A percentile compares a stretch with the other conserved stretches of the same genome.
phyloP scores from a whole-genome alignment of 2,888 invertebrate genomes.

The Tenthredo scrophulariae region DNA sequence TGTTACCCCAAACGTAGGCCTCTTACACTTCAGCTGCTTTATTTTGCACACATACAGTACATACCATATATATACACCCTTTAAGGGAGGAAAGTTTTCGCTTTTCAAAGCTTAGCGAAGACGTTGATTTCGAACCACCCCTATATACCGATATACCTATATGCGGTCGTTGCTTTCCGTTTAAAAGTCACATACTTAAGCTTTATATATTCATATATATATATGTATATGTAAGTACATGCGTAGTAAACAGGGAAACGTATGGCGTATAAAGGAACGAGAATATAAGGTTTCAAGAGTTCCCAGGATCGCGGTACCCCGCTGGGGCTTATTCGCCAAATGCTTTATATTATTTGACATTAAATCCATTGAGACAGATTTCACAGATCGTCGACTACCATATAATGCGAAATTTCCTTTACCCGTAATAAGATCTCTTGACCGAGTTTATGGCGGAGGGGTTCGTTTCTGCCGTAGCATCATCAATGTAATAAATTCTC shows the following conservation, averaged over 20 bases:
- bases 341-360: constrained; percentile 25
- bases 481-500: constrained; percentile 45
- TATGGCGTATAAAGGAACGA: neutral
- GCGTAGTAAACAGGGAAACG: neutral
- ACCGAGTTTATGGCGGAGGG: neutral
- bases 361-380: constrained; percentile 37
- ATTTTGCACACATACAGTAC: neutral
- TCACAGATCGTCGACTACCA: constrained; percentile 27
- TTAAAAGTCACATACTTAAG: constrained; percentile 20
- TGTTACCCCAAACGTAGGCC: neutral
- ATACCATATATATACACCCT: neutral
- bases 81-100: neutral
- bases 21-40: constrained; percentile 1
- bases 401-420: constrained; percentile 14
- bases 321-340: constrained; percentile 8
- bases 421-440: constrained; percentile 25
- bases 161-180: constrained; percentile 9
- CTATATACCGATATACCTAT: too few relatives aligned
- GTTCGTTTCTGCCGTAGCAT: constrained; percentile 34
- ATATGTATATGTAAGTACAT: neutral
- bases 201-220: neutral
- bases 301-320: neutral
- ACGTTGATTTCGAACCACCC: constrained; percentile 8
- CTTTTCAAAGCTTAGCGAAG: neutral
- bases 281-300: constrained; percentile 20